Base-by-base conservation (phyloP, 2,888 invertebrate species). In the Morpho achilles region DNA sequence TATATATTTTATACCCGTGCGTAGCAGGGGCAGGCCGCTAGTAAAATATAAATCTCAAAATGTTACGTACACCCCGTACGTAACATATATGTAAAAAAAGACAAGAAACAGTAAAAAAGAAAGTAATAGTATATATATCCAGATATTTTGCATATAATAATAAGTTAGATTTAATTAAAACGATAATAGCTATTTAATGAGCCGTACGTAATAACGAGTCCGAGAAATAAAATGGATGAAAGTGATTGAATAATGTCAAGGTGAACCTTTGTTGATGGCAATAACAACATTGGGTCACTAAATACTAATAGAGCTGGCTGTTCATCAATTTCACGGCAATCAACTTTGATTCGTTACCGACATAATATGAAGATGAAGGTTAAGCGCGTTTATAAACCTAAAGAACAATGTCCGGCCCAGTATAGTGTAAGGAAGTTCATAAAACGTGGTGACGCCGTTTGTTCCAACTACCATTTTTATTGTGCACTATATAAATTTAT, bases 401-500 rank as follows among this genome's bases (percentile, higher is more conserved):
- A 69, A 60, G 71, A 79, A 83, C 80, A 82, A 82, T 82, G 79
- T 79, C 54, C 48, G 22, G 40, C 76, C 69, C 49, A 65, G 70
- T 65, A 48, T 50, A 56, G 58, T 54, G 52, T 63, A 58, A 59
- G 69, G 67, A 75, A 80, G 79, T 82, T 77, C 80, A 83, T 87
- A 88, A 87, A 87, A 68, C 64, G 71, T 77, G 82, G 84, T 84
- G 87, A 86, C 87, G 84, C 74, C 73, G 82, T 83, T 88, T 87
- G 87, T 87, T 86, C 80, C 73, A 72, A 82, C 72, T 77, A 76
- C 76, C 73, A 72, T 81, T 87, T 88, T 90, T 89, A 90, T 88
- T 85, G 78, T 83, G 82, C 80, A 87, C 86, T 80, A 84, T 90
- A 89, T 90, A 89, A 75, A 84, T 90, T 90, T 90, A 89, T 90